phyloP scores from a whole-genome alignment of 2,888 invertebrate genomes.

The Clepsis dumicolana region DNA sequence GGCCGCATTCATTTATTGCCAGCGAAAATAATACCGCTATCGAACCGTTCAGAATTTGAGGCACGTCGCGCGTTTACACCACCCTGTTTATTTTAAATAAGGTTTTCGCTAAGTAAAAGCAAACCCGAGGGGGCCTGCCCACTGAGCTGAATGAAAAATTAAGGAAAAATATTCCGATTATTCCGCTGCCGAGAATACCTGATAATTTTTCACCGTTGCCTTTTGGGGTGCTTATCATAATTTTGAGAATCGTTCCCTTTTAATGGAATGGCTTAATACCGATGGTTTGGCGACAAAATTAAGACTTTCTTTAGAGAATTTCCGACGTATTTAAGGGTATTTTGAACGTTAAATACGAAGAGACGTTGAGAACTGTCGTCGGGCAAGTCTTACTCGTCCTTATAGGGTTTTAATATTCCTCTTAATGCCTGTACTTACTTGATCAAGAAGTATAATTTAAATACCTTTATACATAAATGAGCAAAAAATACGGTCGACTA shows the following conservation, averaged over 20 bases:
- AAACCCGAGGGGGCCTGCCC: slow-evolving; percentile 70
- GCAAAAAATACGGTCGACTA: not conserved
- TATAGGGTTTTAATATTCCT: not conserved
- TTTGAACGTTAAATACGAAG: not conserved
- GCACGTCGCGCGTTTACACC: slow-evolving; percentile 80
- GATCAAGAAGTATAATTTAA: not conserved
- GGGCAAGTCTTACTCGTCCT: not conserved
- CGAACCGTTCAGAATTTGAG: slow-evolving; percentile 70
- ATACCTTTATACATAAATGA: not conserved
- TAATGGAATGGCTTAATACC: slow-evolving; percentile 8
- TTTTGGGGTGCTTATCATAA: slow-evolving; percentile 32
- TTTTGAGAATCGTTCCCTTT: slow-evolving; percentile 24
- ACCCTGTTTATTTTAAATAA: slow-evolving; percentile 84
- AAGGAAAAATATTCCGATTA: slow-evolving; percentile 71
- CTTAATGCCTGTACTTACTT: not conserved
- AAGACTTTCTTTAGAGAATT: not conserved
- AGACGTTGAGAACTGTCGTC: not conserved
- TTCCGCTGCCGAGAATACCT: slow-evolving; percentile 53
- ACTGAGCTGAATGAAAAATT: slow-evolving; percentile 79
- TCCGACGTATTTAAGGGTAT: not conserved
- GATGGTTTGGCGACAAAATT: slow-evolving; percentile 4
- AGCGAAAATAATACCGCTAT: slow-evolving; percentile 73
- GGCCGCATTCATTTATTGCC: slow-evolving; percentile 65
- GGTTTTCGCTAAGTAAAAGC: slow-evolving; percentile 80
- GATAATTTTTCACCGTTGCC: slow-evolving; percentile 49